phyloP scores from a whole-genome alignment of 37 sponge, comb jelly and placozoan genomes.

The Diacarnus erythraeanus region DNA sequence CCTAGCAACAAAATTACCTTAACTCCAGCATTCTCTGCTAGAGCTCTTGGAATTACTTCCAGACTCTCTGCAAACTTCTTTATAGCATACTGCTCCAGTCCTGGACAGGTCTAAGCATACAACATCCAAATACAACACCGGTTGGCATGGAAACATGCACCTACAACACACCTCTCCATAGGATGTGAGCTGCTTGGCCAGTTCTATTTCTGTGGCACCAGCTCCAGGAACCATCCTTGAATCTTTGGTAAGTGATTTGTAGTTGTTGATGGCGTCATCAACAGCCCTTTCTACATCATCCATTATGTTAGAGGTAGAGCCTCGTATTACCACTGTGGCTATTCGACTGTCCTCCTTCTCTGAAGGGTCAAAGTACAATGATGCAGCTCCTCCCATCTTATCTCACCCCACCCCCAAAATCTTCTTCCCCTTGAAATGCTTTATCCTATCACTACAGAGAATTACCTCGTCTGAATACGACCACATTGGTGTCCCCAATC shows the following conservation, averaged over 20 bases:
- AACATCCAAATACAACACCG: not conserved
- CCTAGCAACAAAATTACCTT: no score
- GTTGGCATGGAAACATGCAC: not conserved
- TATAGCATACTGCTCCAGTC: slow-evolving; percentile 97
- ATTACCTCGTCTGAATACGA: slow-evolving; percentile 87
- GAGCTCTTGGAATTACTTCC: slow-evolving; percentile 79
- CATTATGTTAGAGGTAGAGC: slow-evolving; percentile 92
- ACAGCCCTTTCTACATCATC: slow-evolving; percentile 94
- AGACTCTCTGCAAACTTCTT: slow-evolving; percentile 91
- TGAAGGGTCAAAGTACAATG: not conserved
- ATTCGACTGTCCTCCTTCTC: slow-evolving; percentile 71
- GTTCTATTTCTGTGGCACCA: slow-evolving; percentile 95
- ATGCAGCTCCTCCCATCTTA: not conserved
- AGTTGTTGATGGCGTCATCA: slow-evolving; percentile 96
- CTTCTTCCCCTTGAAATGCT: not conserved
- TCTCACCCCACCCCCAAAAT: not conserved
- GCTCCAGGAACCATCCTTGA: slow-evolving; percentile 90
- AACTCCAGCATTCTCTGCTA: slow-evolving; percentile 96
- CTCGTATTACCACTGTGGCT: slow-evolving; percentile 90
- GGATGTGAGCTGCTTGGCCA: slow-evolving; percentile 86
- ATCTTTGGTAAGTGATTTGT: slow-evolving; percentile 89
- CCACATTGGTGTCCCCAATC: slow-evolving; percentile 91
- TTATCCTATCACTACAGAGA: no score
- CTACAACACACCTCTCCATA: slow-evolving; percentile 70
- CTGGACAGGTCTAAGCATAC: slow-evolving; percentile 81